Evolutionary conservation across 2,797 vertebrate species (phyloP).

Genomic region (Numenius phaeopus): DNA sequence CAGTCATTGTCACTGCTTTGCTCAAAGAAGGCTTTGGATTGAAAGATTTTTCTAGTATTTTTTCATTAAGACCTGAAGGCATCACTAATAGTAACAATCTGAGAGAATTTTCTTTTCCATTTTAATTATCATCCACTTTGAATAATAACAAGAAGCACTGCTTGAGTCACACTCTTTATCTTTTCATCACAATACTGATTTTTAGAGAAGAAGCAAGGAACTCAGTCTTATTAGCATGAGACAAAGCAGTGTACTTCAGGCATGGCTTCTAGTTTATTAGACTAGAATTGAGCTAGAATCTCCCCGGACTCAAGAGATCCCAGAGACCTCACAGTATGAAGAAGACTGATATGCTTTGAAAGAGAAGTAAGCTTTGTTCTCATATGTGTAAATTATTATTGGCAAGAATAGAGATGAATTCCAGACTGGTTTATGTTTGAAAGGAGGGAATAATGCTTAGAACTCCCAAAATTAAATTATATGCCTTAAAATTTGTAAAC

Average conservation of each 20-base stretch:
- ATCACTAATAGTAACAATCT: not conserved
- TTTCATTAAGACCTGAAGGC: not conserved
- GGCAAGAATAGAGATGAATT: conserved; percentile 19
- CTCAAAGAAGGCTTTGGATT: not conserved
- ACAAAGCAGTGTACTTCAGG: not conserved
- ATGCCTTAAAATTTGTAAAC: conserved; percentile 13
- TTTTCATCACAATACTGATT: not conserved
- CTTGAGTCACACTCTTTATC: not conserved
- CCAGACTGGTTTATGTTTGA: not conserved
- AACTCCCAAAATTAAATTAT: not conserved
- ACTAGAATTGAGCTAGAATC: not conserved
- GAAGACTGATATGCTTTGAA: not conserved
- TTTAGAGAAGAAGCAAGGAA: not conserved
- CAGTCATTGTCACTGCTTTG: not conserved
- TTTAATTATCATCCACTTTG: not conserved
- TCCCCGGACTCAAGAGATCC: not conserved
- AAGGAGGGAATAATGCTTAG: not conserved
- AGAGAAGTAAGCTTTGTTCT: conserved; percentile 3
- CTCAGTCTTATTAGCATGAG: not conserved
- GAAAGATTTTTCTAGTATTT: not conserved
- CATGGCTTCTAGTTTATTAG: not conserved
- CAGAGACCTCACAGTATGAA: not conserved
- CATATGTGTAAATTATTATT: not conserved
- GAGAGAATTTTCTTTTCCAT: not conserved
- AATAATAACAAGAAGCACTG: not conserved